Conservation (phyloP, 2,888 invertebrate species). For the Dinocampus coccinellae region DNA sequence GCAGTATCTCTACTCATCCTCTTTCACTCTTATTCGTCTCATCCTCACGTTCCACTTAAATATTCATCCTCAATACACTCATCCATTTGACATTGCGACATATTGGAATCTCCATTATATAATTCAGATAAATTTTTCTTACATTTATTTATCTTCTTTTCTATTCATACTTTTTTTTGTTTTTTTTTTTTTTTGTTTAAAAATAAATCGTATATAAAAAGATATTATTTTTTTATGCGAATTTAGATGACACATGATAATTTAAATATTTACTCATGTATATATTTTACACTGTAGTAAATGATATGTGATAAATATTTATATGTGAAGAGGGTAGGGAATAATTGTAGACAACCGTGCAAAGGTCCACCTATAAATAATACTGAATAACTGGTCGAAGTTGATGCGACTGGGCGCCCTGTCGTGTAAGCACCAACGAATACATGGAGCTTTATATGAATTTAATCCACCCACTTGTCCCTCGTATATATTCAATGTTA, state of each 20-base stretch:
- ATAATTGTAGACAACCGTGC: conserved; percentile 2
- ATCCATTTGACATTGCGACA: background rate
- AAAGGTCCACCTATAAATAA: conserved; percentile 41
- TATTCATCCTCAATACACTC: background rate
- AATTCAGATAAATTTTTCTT: conserved; percentile 28
- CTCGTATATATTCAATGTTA: background rate
- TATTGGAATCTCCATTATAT: background rate
- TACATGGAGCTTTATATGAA: conserved; percentile 41
- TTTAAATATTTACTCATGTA: background rate
- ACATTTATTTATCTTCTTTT: background rate
- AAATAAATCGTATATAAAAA: too few relatives aligned
- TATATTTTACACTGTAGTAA: background rate
- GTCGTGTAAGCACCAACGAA: conserved; percentile 44
- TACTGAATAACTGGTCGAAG: background rate
- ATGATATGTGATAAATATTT: background rate
- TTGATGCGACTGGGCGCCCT: conserved; percentile 33
- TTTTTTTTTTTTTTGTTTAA: background rate
- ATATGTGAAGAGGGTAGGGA: background rate
- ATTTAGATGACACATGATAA: too few relatives aligned
- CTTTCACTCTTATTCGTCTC: conserved; percentile 24
- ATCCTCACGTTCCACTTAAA: too few relatives aligned
- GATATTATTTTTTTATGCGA: too few relatives aligned
- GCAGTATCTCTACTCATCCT: conserved; percentile 7
- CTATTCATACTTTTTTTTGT: background rate
- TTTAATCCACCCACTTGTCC: conserved; percentile 39